Evolutionary conservation across 2,797 vertebrate species (phyloP).

Genomic region (Enteromius fasciolatus): DNA sequence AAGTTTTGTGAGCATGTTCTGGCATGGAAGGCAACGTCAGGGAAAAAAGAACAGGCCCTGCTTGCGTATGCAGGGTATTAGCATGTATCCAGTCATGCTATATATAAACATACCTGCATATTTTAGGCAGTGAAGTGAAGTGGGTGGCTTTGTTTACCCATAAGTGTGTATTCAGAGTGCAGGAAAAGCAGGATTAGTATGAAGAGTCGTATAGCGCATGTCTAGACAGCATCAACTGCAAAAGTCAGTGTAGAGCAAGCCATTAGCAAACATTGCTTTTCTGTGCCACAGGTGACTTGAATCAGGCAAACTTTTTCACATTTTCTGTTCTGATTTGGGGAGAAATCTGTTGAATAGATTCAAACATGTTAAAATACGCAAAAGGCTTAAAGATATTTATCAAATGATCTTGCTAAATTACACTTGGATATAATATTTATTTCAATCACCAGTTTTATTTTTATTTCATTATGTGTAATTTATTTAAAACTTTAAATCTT

Average conservation of each 20-base stretch:
- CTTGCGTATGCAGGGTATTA: slow-evolving; percentile 60
- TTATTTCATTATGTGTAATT: no score
- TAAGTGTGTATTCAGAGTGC: slow-evolving; percentile 45
- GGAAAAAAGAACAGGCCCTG: slow-evolving; percentile 72
- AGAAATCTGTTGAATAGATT: background rate
- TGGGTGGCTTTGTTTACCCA: slow-evolving; percentile 46
- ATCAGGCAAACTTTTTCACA: background rate
- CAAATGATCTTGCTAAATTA: background rate
- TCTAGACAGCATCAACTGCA: slow-evolving; percentile 55
- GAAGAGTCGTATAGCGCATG: slow-evolving; percentile 48
- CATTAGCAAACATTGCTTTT: slow-evolving; percentile 13
- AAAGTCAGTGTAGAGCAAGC: slow-evolving; percentile 23
- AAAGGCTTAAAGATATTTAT: background rate
- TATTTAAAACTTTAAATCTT: no score
- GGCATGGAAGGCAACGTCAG: slow-evolving; percentile 46
- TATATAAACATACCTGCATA: slow-evolving; percentile 69
- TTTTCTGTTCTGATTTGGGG: background rate
- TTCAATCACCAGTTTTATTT: no score
- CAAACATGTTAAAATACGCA: background rate
- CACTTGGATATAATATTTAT: background rate
- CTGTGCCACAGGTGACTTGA: background rate
- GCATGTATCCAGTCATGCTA: slow-evolving; percentile 68
- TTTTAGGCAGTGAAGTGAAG: slow-evolving; percentile 53
- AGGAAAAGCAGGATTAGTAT: slow-evolving; percentile 39
- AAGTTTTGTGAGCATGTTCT: slow-evolving; percentile 31